Evolutionary conservation across 2,797 vertebrate genomes (phyloP).

Genomic region (Xiphorhynchus erythropygius): DNA sequence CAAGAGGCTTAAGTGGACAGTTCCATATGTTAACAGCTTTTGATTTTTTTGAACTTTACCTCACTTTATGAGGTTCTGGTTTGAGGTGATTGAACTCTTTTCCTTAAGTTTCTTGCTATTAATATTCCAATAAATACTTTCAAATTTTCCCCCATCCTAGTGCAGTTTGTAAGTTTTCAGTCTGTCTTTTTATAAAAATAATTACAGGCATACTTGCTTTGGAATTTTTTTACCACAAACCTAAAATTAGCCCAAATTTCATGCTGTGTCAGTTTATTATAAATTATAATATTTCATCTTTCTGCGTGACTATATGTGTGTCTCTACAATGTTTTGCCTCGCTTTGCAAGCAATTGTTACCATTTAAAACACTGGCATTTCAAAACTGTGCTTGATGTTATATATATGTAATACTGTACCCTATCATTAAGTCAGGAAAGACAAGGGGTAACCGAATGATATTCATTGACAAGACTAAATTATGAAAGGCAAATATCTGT

Average conservation of each 20-base stretch:
- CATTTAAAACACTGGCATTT: not conserved
- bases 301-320: not conserved
- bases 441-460: not conserved
- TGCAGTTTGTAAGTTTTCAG: not conserved
- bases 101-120: not conserved
- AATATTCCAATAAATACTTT: not conserved
- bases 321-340: not conserved
- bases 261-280: not conserved
- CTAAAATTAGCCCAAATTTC: not conserved
- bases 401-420: not conserved
- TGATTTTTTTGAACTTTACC: not conserved
- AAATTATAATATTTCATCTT: not conserved
- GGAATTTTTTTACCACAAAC: not conserved
- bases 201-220: not conserved
- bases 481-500: not conserved
- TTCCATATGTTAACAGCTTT: not conserved
- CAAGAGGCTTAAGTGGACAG: not conserved
- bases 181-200: not conserved
- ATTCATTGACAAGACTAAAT: not conserved
- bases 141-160: not conserved
- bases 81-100: not conserved
- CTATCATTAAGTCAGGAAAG: not conserved
- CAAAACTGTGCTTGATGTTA: not conserved
- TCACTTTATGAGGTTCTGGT: not conserved
- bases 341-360: not conserved